These are phyloP conservation scores for Rhopalosiphum maidis DNA, from an alignment of 1,140 invertebrate genomes.

Conservation along the genomic window DNA sequence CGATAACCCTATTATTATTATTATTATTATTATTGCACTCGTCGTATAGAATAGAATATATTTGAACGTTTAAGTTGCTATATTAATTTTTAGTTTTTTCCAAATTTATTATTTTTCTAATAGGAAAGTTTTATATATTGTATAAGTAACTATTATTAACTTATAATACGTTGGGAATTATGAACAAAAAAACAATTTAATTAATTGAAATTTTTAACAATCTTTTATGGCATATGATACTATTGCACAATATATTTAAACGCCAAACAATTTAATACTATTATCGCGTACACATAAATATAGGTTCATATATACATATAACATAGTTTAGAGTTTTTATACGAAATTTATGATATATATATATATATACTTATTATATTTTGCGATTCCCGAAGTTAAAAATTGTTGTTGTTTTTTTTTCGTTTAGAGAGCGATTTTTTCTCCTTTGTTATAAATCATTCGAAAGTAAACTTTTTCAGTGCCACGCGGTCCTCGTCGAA, in stretches of 20 bases:
- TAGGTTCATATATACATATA: background rate
- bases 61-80: background rate
- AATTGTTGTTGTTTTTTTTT: constrained; percentile 2
- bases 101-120: background rate
- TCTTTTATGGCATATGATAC: background rate
- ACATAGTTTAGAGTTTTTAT: background rate
- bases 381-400: background rate
- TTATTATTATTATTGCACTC: background rate
- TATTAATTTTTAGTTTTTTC: background rate
- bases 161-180: too few relatives aligned
- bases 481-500: background rate
- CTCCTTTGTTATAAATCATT: background rate
- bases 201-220: background rate
- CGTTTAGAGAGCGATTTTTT: background rate
- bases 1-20: background rate
- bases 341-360: background rate
- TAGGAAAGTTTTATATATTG: background rate
- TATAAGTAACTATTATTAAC: background rate
- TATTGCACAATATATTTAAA: background rate
- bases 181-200: background rate
- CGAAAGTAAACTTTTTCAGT: background rate
- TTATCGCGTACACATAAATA: background rate
- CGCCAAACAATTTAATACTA: background rate
- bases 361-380: background rate
- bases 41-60: background rate